phyloP scores from a whole-genome alignment of 2,888 invertebrate genomes.

The Camptogramma bilineatum region DNA sequence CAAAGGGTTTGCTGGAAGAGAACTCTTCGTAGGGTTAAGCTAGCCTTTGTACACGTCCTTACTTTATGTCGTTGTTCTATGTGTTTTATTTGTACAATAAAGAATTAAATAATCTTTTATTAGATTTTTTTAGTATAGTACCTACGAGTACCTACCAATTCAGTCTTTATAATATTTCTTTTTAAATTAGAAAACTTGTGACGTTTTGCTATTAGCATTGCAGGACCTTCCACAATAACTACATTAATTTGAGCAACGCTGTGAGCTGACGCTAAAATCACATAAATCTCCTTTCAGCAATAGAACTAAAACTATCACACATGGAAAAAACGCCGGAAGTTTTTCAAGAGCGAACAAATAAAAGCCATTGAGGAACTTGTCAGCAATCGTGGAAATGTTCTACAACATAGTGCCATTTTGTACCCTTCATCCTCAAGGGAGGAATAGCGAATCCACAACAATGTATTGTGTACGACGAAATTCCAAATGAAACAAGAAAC shows the following conservation, averaged over 20 bases:
- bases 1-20: no score
- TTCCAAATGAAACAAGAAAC: slow-evolving; percentile 17
- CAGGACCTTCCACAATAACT: no score
- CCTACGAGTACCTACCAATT: no score
- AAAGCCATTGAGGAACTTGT: slow-evolving; percentile 32
- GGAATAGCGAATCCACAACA: slow-evolving; percentile 15
- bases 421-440: slow-evolving; percentile 33
- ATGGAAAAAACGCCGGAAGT: slow-evolving; percentile 6
- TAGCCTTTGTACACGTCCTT: no score
- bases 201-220: no score
- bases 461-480: slow-evolving; percentile 18
- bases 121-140: not conserved
- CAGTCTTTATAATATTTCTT: no score
- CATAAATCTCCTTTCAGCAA: not conserved
- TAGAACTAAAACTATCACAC: not conserved
- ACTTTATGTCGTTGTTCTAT: no score
- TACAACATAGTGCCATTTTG: slow-evolving; percentile 31
- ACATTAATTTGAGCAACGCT: no score
- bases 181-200: no score
- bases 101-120: no score
- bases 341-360: slow-evolving; percentile 21
- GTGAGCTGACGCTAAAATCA: not conserved
- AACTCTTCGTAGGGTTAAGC: no score
- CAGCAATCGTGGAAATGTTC: slow-evolving; percentile 30
- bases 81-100: no score